These are phyloP conservation scores for Echeneis naucrates DNA, from an alignment of 2,797 vertebrate species.

Conservation along the genomic window DNA sequence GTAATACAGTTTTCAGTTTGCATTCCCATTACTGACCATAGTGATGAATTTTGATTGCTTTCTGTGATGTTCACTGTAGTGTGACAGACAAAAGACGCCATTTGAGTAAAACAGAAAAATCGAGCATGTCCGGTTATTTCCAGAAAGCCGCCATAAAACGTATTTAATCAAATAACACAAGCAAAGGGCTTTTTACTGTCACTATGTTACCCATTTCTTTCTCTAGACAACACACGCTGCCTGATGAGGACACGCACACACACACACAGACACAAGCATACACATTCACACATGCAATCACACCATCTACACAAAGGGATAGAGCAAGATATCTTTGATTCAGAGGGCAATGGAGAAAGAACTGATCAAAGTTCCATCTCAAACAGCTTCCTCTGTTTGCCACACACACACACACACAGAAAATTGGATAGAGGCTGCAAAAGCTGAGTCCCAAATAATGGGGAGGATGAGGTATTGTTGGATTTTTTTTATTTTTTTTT, in stretches of 20 bases:
- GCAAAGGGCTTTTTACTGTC: conserved; percentile 52
- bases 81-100: conserved; percentile 64
- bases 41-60: conserved; percentile 61
- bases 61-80: conserved; percentile 44
- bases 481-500: conserved; percentile 15
- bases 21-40: conserved; percentile 51
- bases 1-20: conserved; percentile 61
- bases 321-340: conserved; percentile 50
- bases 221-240: conserved; percentile 25
- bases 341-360: conserved; percentile 42
- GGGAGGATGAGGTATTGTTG: background rate
- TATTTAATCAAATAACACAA: conserved; percentile 68
- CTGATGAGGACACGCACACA: conserved; percentile 26
- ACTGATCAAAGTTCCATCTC: conserved; percentile 52
- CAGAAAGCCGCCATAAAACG: conserved; percentile 69
- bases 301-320: conserved; percentile 11
- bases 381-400: conserved; percentile 4
- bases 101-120: conserved; percentile 62
- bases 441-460: conserved; percentile 9
- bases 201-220: conserved; percentile 58
- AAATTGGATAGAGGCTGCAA: conserved; percentile 40
- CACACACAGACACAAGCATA: conserved; percentile 22
- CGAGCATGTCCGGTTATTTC: conserved; percentile 58
- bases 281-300: conserved; percentile 23
- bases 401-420: background rate